A percentile compares a stretch with the other conserved stretches of the same genome.
These are phyloP conservation scores for Myotis myotis DNA, from an alignment of 2,797 vertebrate genomes.

Conservation along the genomic window DNA sequence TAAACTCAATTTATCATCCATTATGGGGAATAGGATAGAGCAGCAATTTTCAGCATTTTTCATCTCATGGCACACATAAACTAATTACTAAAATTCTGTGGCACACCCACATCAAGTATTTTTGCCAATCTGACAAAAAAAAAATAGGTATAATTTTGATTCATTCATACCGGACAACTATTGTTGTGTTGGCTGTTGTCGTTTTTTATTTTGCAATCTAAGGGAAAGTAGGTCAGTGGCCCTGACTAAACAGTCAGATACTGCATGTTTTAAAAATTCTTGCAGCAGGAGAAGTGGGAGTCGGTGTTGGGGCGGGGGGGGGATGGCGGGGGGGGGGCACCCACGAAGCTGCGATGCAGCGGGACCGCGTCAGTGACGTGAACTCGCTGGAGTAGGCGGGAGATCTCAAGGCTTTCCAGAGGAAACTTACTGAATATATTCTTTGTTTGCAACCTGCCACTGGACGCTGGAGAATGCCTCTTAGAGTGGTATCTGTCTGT, in stretches of 20 bases:
- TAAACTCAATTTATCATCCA: neutral
- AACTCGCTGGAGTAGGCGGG: neutral
- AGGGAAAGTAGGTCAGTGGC: neutral
- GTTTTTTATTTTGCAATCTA: neutral
- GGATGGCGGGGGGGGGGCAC: accelerated
- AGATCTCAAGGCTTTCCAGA: slow-evolving; percentile 99
- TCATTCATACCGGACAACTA: neutral
- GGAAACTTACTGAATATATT: slow-evolving; percentile 97
- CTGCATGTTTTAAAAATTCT: neutral
- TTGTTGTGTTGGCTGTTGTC: neutral
- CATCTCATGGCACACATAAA: neutral
- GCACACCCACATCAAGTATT: neutral
- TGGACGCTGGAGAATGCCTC: slow-evolving; percentile 99
- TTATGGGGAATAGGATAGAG: neutral
- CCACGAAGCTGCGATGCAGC: accelerated
- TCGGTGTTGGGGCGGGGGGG: neutral
- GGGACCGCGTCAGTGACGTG: accelerated
- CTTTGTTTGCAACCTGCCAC: slow-evolving; percentile 98
- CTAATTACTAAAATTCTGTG: neutral
- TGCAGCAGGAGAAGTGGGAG: neutral
- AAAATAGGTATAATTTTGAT: neutral
- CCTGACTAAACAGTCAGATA: neutral
- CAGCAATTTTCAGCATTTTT: neutral
- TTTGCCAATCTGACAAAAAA: neutral
- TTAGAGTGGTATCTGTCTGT: slow-evolving; percentile 98